Percentiles rank a stretch among this genome's conserved stretches.
These are phyloP conservation scores for Lottia scabra DNA, from an alignment of 2,888 invertebrate species.

Conservation along the genomic window DNA sequence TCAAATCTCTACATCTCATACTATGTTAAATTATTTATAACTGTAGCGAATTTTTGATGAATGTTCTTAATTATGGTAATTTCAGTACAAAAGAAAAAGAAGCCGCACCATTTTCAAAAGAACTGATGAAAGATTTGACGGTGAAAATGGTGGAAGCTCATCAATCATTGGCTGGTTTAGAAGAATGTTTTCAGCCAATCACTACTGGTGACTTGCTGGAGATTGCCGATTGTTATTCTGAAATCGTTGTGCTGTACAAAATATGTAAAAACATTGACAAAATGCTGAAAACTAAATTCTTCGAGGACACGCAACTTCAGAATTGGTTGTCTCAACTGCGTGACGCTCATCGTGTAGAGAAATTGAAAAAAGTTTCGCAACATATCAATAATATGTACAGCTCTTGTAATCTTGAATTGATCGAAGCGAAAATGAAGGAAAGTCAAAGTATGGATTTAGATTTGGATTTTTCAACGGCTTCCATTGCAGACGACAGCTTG, in stretches of 20 bases:
- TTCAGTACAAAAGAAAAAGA: slow-evolving; percentile 12
- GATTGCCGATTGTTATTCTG: slow-evolving; percentile 44
- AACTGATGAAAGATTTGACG: slow-evolving; percentile 52
- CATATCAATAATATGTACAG: slow-evolving; percentile 38
- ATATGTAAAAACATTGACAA: slow-evolving; percentile 59
- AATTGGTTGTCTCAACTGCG: slow-evolving; percentile 49
- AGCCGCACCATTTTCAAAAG: slow-evolving; percentile 27
- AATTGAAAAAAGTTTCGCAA: slow-evolving; percentile 47
- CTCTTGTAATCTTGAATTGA: slow-evolving; percentile 28
- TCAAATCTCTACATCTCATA: no score
- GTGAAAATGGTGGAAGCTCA: slow-evolving; percentile 46
- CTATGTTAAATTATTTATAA: no score
- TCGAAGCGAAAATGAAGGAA: slow-evolving; percentile 16
- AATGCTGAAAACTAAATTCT: slow-evolving; percentile 51
- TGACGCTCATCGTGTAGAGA: slow-evolving; percentile 48
- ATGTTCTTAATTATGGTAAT: no score
- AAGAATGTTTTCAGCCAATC: slow-evolving; percentile 38
- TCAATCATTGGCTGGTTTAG: slow-evolving; percentile 45
- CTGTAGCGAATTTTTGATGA: no score
- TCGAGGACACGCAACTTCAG: slow-evolving; percentile 51
- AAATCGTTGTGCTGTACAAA: slow-evolving; percentile 55
- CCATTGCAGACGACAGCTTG: background rate
- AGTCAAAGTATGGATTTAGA: slow-evolving; percentile 1
- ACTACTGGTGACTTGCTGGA: slow-evolving; percentile 22
- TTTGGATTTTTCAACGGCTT: background rate